These are phyloP conservation scores for Trachelus stipa DNA, from an alignment of 2,888 invertebrate species.

Conservation along the genomic window DNA sequence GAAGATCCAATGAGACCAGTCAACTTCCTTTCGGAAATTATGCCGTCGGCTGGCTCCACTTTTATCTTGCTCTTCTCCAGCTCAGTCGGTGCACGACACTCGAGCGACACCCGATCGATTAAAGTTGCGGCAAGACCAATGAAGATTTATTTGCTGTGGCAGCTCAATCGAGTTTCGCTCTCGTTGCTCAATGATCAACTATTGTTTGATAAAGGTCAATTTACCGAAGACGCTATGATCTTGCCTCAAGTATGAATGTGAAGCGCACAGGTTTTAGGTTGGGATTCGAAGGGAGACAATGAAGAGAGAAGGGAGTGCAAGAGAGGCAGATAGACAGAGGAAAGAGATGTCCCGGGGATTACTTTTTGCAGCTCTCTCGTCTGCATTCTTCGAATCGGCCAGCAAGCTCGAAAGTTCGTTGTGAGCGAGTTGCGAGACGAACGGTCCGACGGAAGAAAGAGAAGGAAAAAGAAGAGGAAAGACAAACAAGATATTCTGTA, in stretches of 20 bases:
- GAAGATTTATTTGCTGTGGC: not conserved
- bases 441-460: slow-evolving; percentile 7
- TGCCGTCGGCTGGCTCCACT: no score
- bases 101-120: not conserved
- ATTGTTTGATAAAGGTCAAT: not conserved
- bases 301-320: no score
- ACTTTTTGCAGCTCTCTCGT: slow-evolving; percentile 48
- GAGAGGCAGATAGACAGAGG: not conserved
- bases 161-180: not conserved
- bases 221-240: not conserved
- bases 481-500: not conserved
- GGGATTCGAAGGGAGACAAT: no score
- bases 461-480: slow-evolving; percentile 11
- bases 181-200: not conserved
- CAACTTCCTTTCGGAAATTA: no score
- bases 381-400: slow-evolving; percentile 55
- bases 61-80: no score
- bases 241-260: no score
- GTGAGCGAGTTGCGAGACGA: slow-evolving; percentile 18
- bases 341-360: slow-evolving; percentile 18
- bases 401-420: slow-evolving; percentile 52
- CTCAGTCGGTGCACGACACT: no score
- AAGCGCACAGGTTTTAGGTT: no score
- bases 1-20: no score
- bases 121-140: not conserved